Evolutionary conservation across 2,113 vertebrate genomes (phyloP).

Genomic region (Protobothrops mucrosquamatus): DNA sequence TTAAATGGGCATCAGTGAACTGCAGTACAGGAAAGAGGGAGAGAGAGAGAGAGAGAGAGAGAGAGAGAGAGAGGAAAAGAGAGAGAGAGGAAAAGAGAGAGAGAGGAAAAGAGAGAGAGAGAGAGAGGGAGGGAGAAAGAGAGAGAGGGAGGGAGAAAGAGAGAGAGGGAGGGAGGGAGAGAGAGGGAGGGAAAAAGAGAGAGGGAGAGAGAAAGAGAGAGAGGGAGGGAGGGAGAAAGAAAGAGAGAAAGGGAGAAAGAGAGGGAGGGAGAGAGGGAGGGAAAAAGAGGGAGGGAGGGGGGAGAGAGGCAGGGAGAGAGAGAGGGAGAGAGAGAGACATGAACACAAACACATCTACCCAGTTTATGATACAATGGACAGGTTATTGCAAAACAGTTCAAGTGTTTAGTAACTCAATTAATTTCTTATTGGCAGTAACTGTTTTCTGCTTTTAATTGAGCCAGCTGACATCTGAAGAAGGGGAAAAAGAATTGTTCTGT

Average conservation of each 20-base stretch:
- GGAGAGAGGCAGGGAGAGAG: neutral
- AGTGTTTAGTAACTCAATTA: neutral
- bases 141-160: rapidly evolving
- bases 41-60: neutral
- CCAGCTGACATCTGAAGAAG: neutral
- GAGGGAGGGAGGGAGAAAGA: neutral
- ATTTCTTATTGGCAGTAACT: neutral
- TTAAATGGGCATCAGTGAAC: neutral
- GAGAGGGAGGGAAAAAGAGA: neutral
- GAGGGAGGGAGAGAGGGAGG: neutral
- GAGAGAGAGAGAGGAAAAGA: rapidly evolving
- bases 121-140: neutral
- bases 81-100: neutral
- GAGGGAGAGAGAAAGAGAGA: neutral
- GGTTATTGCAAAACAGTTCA: neutral
- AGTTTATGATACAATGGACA: neutral
- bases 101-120: rapidly evolving
- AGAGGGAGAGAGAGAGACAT: neutral
- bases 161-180: no score
- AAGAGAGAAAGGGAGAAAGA: no score
- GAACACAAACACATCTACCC: neutral
- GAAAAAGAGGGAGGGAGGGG: neutral
- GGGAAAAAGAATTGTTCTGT: neutral
- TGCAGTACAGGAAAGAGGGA: neutral
- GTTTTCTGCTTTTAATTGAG: neutral